Conservation (phyloP, 2,888 invertebrate genomes). For the Catocala fraxini region DNA sequence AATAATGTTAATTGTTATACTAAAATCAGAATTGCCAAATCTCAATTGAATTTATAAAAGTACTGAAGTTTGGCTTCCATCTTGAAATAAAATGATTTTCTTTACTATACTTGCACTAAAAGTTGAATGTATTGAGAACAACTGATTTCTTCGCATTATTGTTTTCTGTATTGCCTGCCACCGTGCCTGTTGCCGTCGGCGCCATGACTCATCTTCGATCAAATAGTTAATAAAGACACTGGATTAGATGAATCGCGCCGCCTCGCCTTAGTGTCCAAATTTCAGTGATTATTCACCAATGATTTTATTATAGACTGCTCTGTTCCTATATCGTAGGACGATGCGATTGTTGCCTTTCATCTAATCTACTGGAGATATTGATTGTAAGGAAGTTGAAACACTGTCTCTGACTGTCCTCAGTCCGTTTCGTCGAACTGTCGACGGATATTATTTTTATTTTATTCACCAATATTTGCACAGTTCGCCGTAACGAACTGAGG, state of each 20-base stretch:
- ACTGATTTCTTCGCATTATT: conserved; percentile 47
- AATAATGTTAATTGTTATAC: conserved; percentile 23
- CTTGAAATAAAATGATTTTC: conserved; percentile 18
- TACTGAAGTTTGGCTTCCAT: conserved; percentile 18
- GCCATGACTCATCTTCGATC: conserved; percentile 82
- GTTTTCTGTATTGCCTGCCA: conserved; percentile 52
- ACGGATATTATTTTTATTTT: conserved; percentile 41
- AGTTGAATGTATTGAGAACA: conserved; percentile 48
- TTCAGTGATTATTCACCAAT: conserved; percentile 86
- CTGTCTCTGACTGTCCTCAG: conserved; percentile 69
- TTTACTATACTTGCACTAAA: conserved; percentile 51
- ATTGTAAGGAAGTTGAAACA: conserved; percentile 49
- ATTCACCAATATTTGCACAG: conserved; percentile 52
- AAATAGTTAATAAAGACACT: conserved; percentile 69
- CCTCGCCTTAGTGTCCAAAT: conserved; percentile 72
- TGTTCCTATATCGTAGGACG: conserved; percentile 81
- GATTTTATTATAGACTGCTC: conserved; percentile 80
- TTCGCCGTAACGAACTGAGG: conserved; percentile 71
- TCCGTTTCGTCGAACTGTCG: conserved; percentile 62
- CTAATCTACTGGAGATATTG: conserved; percentile 76
- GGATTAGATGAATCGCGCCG: conserved; percentile 76
- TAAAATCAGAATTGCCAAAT: conserved; percentile 28
- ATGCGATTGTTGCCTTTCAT: conserved; percentile 67
- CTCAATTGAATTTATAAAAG: conserved; percentile 6
- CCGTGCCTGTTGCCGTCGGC: conserved; percentile 30